phyloP scores from a whole-genome alignment of 2,888 invertebrate species.

The Epinotia brunnichana region DNA sequence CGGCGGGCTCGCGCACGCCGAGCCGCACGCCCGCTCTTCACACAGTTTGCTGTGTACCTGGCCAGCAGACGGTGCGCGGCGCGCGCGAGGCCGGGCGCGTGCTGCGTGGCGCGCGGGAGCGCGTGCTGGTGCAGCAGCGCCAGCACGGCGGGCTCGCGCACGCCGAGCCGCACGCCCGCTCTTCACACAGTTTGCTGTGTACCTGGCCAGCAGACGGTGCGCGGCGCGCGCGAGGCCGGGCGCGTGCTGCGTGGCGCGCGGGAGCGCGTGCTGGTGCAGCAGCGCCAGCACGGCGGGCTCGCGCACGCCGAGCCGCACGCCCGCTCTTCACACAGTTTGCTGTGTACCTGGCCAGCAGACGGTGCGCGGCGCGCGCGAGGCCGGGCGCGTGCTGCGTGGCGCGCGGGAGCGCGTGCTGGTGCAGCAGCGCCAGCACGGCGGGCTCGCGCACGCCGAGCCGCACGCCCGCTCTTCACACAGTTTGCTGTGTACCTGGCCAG shows the following conservation, averaged over 20 bases:
- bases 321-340: conserved; percentile 57
- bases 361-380: conserved; percentile 66
- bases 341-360: conserved; percentile 69
- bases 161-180: conserved; percentile 73
- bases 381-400: conserved; percentile 46
- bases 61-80: too few relatives aligned
- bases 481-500: too few relatives aligned
- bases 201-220: conserved; percentile 74
- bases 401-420: conserved; percentile 54
- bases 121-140: conserved; percentile 83
- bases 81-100: too few relatives aligned
- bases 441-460: conserved; percentile 66
- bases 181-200: conserved; percentile 49
- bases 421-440: conserved; percentile 72
- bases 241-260: too few relatives aligned
- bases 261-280: conserved; percentile 66
- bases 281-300: conserved; percentile 71
- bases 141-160: conserved; percentile 47
- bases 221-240: conserved; percentile 60
- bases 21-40: too few relatives aligned
- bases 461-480: too few relatives aligned
- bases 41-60: too few relatives aligned
- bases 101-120: too few relatives aligned
- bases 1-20: too few relatives aligned
- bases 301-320: conserved; percentile 76